Base-by-base conservation (phyloP, 2,888 invertebrate species). In the Campopleginae sp. region DNA sequence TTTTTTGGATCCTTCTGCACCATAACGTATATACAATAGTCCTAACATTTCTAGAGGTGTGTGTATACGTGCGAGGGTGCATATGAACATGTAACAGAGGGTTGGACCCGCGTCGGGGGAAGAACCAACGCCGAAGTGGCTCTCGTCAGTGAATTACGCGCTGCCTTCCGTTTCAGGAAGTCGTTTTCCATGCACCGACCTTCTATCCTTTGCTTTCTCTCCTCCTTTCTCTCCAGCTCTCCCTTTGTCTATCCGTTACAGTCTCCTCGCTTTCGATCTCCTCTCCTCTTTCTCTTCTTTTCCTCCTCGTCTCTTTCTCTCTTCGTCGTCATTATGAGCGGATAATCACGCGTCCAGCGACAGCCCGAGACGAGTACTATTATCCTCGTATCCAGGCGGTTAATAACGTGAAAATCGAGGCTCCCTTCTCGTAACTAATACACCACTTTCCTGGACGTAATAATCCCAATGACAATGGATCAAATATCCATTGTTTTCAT, bases 131-230 rank as follows among this genome's bases (percentile, higher is more conserved):
- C 78, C 85, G 84, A 88, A 90, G 90, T 90, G 90, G 87, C 87
- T 86, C 90, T 89, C 86, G 84, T 86, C 88, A 85, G 88, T 90
- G 90, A 90, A 90, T 90, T 90, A 90, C 90, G 89, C 82, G 86
- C 85, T 87, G 89, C 89, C 88, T 89, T 90, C 88, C 87, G 88
- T 85, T 85, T 85, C 85, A 85, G 85, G 82, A 82, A 85, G 82
- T 82, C 85, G 80, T 82, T 85, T 80, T 80, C 85, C 82, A 85
- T 82, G 65, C 85, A 68, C 71, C 75, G 76, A 84, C 72, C 82
- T 79, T 66, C 76, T n/a, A 75, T 81, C 19, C 68, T 66, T 72
- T 51, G 33, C 66, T 48, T 63, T 48, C 48, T 51, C n/a, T 12
- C 10, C 14, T 76, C 44, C 6, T 54, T 14, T 17, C 51, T 78